Evolutionary conservation across 2,888 invertebrate species (phyloP).

Genomic region (Hirtodrosophila duncani): DNA sequence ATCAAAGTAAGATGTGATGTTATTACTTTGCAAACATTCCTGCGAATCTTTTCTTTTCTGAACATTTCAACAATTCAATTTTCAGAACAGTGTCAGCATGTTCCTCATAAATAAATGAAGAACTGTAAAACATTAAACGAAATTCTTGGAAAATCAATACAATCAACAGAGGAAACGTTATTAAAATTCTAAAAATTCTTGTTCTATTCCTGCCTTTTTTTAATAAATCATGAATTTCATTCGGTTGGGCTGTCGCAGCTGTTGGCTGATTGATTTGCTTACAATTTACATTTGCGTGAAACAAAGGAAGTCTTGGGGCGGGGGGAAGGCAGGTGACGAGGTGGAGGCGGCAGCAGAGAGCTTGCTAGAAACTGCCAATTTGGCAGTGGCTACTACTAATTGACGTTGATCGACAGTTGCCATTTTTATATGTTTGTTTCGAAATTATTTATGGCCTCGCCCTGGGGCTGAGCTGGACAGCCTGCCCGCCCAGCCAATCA

Average conservation of each 20-base stretch:
- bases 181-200: conserved; percentile 29
- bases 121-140: conserved; percentile 23
- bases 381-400: conserved; percentile 55
- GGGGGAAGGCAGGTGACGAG: no score
- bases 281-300: conserved; percentile 40
- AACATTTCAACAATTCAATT: conserved; percentile 4
- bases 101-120: conserved; percentile 34
- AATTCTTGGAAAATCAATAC: conserved; percentile 56
- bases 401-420: conserved; percentile 70
- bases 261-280: conserved; percentile 62
- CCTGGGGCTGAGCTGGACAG: conserved; percentile 1
- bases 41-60: conserved; percentile 1
- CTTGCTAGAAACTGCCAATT: conserved; percentile 37
- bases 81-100: neutral
- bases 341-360: no score
- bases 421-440: conserved; percentile 47
- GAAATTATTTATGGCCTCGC: conserved; percentile 54
- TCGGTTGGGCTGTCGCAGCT: conserved; percentile 39
- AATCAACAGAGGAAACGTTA: conserved; percentile 27
- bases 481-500: conserved; percentile 36
- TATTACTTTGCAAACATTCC: no score
- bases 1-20: no score
- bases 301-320: conserved; percentile 9
- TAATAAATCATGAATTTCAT: conserved; percentile 56
- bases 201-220: neutral